Evolutionary conservation across 2,113 vertebrate genomes (phyloP), one percentile per base, ranked within the genome.

Genomic region (Sebastes fasciatus): DNA sequence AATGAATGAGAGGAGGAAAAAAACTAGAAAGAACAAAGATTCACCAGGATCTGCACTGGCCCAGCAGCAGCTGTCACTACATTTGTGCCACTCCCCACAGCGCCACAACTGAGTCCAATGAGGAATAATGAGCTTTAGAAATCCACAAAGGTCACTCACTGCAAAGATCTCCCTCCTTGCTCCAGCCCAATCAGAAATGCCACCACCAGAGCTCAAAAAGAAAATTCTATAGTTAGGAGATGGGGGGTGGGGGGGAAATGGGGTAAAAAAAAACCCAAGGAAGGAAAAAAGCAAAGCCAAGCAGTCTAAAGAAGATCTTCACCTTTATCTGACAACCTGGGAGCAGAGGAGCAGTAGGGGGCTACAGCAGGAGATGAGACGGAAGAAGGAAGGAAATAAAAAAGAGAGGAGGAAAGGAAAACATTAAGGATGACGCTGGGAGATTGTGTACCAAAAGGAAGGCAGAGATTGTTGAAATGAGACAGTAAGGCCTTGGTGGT

Each of bases 91-190:
- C 91, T 88, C 83, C 89, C 88, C 68, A 80, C 85, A 77, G 91
- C 8, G 82, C 84, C 74, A 64, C 84, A 49, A 80, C 89, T 75
- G 79, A 91, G 91, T 82, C 89, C 90, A 79, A 92, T 68, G 84
- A 91, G 88, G 92, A 93, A 94, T 93, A 91, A 94, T 94, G 93
- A 94, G 93, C 92, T 91, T 94, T 94, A 94, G 90, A 93, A 91
- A 93, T 86, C 88, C 88, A 83, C 79, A 94, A 95, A 95, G 92
- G 91, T 94, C 94, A 94, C 79, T 87, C 86, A 88, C 90, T 81
- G 88, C 82, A 91, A 88, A 90, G 89, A 88, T 85, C 84, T 77
- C 85, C 80, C 80, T 83, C 76, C 70, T 76, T 67, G 57, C 71
- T 74, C 49, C 71, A 63, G 76, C 71, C 88, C 85, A 91, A 90